A percentile compares a stretch with the other conserved stretches of the same genome.
Evolutionary conservation across 1,140 invertebrate species (phyloP).

Genomic region (Aphis gossypii): DNA sequence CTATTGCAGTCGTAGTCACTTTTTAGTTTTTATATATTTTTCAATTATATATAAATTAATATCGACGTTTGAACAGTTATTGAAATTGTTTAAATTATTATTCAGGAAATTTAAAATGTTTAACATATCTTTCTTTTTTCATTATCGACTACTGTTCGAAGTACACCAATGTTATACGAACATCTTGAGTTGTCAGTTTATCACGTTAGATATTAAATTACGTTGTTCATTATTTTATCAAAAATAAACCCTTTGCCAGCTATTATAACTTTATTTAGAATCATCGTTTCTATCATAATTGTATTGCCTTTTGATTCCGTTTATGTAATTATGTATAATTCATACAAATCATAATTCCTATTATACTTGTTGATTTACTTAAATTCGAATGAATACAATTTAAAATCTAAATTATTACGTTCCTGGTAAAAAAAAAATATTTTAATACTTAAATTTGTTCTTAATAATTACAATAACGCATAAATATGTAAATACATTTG

Average conservation of each 20-base stretch:
- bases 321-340: neutral
- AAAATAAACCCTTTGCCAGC: neutral
- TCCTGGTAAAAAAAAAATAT: neutral
- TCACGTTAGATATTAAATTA: neutral
- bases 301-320: neutral
- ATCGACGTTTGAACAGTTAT: neutral
- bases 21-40: no score
- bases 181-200: neutral
- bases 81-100: neutral
- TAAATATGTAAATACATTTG: neutral
- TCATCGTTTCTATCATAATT: neutral
- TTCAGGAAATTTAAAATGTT: neutral
- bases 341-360: neutral
- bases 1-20: neutral
- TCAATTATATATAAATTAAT: no score
- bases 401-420: neutral
- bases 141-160: neutral
- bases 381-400: neutral
- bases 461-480: neutral
- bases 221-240: neutral
- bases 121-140: neutral
- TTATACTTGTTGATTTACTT: neutral
- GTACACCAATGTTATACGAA: neutral
- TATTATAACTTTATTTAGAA: neutral
- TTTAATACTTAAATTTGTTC: neutral